Base-by-base conservation (phyloP, 1,140 invertebrate species). In the Macrobrachium rosenbergii region DNA sequence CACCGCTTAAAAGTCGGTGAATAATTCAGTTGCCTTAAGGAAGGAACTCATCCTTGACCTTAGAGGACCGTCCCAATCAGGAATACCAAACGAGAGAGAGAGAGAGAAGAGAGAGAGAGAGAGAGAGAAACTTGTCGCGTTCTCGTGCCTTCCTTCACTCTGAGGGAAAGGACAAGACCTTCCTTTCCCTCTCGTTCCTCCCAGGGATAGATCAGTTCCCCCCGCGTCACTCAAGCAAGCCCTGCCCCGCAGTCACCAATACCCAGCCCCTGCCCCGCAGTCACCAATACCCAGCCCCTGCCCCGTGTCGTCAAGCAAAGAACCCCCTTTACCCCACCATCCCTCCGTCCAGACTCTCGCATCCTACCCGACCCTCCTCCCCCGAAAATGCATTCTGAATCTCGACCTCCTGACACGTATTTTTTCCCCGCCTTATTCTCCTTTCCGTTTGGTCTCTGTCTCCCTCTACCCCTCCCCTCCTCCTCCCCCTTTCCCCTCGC, bases 31-130 rank as follows among this genome's bases (percentile, higher is more conserved):
- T 17, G 43, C 21, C 21, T 21, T 28, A 43, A 37, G 73, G 19
- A 19, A 75, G 72, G 10, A 23, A 23, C n/a, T 45, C 37, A 8
- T 37, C 19, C 37, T 23, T 37, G 28, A 37, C 28, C 28, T 37
- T 37, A 37, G 28, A 37, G 28, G 28, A 37, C 28, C 28, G 28
- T 37, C 28, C 1, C 28, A 37, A 37, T 37, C 28, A 37, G 28
- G 28, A 37, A 37, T 37, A 37, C 28, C 28, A 52, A 28, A 23
- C 7, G n/a, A 28, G 72, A 28, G 72, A 28, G 72, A 75, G 72
- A 75, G 72, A 43, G 72, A 75, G 72, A 23, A 75, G 28, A 75
- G 28, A 75, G n/a, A 75, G 72, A 75, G 28, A 37, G n/a, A 75
- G 11, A 45, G n/a, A 75, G 72, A 52, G 52, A 75, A 75, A 23